Evolutionary conservation across 2,888 invertebrate genomes (phyloP), one percentile per base, ranked within the genome.

Genomic region (Amphipoea lucens): DNA sequence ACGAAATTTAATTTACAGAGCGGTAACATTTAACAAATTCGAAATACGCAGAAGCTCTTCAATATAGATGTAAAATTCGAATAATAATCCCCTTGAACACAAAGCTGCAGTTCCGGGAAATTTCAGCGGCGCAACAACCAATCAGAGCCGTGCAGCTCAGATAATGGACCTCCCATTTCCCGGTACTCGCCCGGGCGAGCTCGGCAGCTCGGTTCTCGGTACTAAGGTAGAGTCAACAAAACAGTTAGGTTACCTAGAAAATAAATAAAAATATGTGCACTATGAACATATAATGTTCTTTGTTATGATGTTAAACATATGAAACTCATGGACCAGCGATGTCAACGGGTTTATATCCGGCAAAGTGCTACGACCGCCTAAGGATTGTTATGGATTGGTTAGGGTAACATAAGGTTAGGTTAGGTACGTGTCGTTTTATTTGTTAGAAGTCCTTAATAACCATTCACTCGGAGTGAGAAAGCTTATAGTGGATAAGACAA

Each of bases 91-190:
- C 6, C 23, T 74, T 76, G 62, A 71, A 69, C 65, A 76, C 70
- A 86, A 86, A 76, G 54, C 45, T 83, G 68, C 36, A 79, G 63
- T 86, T 82, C 74, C n/a, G 20, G 45, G 84, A 78, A 78, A 82
- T 57, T 42, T 60, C 20, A 57, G 42, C 40, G 7, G 5, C 14
- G 83, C 70, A 71, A 60, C 65, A 54, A 29, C 76, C 70, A 86
- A 69, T 79, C 74, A 74, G 68, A 68, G 67, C 48, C 36, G 9
- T 68, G 71, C 48, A 86, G 74, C 68, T 45, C 17, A 9, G 4
- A 40, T 73, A 63, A 73, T 45, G 40, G 36, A 29, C 48, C 60
- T 51, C 75, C 63, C 45, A 51, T 23, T 79, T 83, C 67, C 71
- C 20, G 66, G 72, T 40, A 72, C 23, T 83, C 29, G 69, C 74